Base-by-base conservation (phyloP, 2,113 vertebrate species). In the Spermophilus dauricus region DNA sequence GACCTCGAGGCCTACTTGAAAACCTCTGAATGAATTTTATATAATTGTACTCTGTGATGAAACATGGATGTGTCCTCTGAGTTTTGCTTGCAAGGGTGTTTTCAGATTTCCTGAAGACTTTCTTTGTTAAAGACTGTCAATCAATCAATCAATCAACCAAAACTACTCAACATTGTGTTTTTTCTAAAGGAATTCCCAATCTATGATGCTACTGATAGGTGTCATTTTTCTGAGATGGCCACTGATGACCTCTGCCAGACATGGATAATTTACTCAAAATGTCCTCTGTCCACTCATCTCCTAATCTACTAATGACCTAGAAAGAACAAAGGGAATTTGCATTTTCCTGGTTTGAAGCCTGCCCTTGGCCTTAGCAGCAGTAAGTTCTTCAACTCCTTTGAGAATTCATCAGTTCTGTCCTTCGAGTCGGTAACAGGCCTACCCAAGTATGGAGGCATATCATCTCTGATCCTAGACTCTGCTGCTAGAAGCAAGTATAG, bases 81-180 rank as follows among this genome's bases (percentile, higher is more conserved):
- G 48, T 96, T 94, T 82, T 92, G 81, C 80, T 95, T 85, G 65
- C 32, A 20, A 90, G 53, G 83, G 84, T 95, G 61, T 94, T 86
- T 97, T 92, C 58, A 90, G 51, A 70, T 73, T 70, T 94, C 70
- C 78, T 81, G 58, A 96, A 90, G 53, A 2, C 37, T 37, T 87
- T 73, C 63, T 26, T 85, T 94, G 39, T 93, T 86, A 76, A 92
- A 82, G 34, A 92, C 11, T 37, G 51, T 80, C 1, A n/a, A 42
- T 85, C 90, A 95, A 42, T 56, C 80, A 82, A 12, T 22, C 22
- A 42, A 32, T 14, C 26, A 56, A 42, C 39, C 4, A 4, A n/a
- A 85, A 12, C 18, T 51, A 34, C 51, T 94, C 37, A 18, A 24
- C n/a, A 53, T 84, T 95, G 37, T 78, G 22, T 72, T 87, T 94